Base-by-base conservation (phyloP, 2,888 invertebrate genomes). In the Empis stercorea region DNA sequence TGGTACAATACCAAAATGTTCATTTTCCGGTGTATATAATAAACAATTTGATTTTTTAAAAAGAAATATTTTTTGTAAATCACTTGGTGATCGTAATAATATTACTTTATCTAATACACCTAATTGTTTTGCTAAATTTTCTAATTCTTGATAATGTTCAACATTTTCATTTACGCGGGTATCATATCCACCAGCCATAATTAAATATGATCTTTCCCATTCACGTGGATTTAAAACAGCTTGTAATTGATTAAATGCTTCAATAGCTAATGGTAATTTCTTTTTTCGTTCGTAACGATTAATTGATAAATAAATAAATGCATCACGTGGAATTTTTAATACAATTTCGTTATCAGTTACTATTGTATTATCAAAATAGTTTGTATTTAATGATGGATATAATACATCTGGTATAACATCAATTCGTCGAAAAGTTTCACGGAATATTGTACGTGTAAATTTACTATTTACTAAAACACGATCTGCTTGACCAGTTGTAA, bases 1-100 rank as follows among this genome's bases (percentile, higher is more conserved):
- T 0, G 99, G 99, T 10, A 99, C 99, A 59, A 99, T 99, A 6
- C 99, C 99, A 73, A 99, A 99, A 71, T 99, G 99, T 67, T 99
- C 99, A 64, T 88, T 87, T 3, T 84, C 80, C 2, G 99, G 99
- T 9, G 99, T 99, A 63, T 99, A 99, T 17, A 99, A 63, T 16
- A 99, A 71, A 53, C 87, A 84, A 46, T 80, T 76, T 56, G 87
- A 84, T 48, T 79, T 71, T 32, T 76, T 71, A n/a, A 99, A 72
- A 16, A 99, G 70, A 13, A 82, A 78, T 7, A 86, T 76, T 70
- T 99, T 99, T 47, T 84, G 77, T 37, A 74, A 68, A 63, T 97
- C 95, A 43, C 80, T 81, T 1, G 94, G 89, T 1, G 96, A 96
- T 56, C 84, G 82, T 49, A 95, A 71, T 61, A 96, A 86, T 45